Percentiles rank a stretch among this genome's conserved stretches.
phyloP scores from a whole-genome alignment of 37 sponge, comb jelly and placozoan genomes.

The Corticium candelabrum region DNA sequence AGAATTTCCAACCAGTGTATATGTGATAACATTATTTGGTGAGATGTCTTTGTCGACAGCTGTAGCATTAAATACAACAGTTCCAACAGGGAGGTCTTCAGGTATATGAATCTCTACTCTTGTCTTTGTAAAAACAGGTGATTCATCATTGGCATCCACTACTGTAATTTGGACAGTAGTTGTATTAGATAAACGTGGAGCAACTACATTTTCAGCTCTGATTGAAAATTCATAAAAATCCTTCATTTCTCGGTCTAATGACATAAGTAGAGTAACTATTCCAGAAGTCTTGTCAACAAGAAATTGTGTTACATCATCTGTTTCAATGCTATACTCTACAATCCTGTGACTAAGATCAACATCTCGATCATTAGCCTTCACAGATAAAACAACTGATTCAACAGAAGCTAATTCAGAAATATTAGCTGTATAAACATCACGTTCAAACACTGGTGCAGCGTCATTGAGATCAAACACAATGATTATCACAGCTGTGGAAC shows the following conservation, averaged over 20 bases:
- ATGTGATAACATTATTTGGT: not conserved
- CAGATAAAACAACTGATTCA: not conserved
- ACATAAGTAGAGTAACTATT: not conserved
- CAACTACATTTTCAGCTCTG: too few species aligned
- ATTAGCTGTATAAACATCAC: not conserved
- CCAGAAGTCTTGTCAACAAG: not conserved
- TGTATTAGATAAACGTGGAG: too few species aligned
- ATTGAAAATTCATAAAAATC: too few species aligned
- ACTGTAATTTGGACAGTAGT: constrained; percentile 17
- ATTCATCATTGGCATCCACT: constrained; percentile 18
- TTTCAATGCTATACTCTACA: not conserved
- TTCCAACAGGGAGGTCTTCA: not conserved
- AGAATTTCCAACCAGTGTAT: not conserved
- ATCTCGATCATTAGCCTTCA: not conserved
- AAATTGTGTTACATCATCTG: too few species aligned
- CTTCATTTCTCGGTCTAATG: not conserved
- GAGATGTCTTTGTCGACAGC: not conserved
- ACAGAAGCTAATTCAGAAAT: not conserved
- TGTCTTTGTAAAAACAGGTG: constrained; percentile 10
- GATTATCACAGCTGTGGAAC: constrained; percentile 20
- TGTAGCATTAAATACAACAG: not conserved
- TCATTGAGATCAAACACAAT: constrained; percentile 34
- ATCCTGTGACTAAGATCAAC: not conserved
- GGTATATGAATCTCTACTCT: not conserved
- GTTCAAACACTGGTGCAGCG: constrained; percentile 23